A percentile compares a stretch with the other conserved stretches of the same genome.
Evolutionary conservation across 2,113 vertebrate genomes (phyloP).

Genomic region (Mormyrus lacerda): DNA sequence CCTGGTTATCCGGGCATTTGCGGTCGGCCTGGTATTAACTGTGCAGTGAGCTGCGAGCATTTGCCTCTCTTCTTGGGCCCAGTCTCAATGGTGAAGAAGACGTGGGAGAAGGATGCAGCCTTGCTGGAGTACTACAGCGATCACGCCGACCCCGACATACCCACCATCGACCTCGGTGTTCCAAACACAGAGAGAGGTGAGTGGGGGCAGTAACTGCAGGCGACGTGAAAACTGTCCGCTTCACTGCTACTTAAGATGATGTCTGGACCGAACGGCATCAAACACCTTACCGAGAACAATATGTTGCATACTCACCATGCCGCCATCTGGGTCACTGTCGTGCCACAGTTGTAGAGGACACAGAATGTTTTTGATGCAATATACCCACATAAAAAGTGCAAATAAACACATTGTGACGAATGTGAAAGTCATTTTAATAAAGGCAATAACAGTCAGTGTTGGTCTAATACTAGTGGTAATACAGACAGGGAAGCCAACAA

Average conservation of each 20-base stretch:
- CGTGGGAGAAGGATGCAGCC: conserved; percentile 72
- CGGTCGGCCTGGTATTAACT: neutral
- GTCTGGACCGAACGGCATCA: neutral
- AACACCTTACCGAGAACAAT: neutral
- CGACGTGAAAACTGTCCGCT: neutral
- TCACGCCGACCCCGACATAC: conserved; percentile 65
- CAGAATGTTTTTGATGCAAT: neutral
- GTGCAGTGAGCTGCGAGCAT: neutral
- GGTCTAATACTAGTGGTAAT: neutral
- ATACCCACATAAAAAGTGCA: neutral
- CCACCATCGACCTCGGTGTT: conserved; percentile 74
- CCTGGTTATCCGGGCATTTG: neutral
- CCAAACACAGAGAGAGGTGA: conserved; percentile 85
- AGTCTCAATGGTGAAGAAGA: conserved; percentile 87
- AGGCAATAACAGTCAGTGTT: neutral
- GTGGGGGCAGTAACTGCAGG: conserved; percentile 18
- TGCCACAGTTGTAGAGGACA: neutral
- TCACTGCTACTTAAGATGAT: neutral
- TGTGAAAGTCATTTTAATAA: neutral
- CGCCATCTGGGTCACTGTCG: neutral
- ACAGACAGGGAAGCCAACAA: neutral
- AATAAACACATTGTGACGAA: neutral
- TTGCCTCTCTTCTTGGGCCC: conserved; percentile 22
- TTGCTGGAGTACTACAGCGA: conserved; percentile 85
- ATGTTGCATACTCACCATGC: neutral